Evolutionary conservation across 2,797 vertebrate genomes (phyloP).

Genomic region (Sebastes trivittatus): DNA sequence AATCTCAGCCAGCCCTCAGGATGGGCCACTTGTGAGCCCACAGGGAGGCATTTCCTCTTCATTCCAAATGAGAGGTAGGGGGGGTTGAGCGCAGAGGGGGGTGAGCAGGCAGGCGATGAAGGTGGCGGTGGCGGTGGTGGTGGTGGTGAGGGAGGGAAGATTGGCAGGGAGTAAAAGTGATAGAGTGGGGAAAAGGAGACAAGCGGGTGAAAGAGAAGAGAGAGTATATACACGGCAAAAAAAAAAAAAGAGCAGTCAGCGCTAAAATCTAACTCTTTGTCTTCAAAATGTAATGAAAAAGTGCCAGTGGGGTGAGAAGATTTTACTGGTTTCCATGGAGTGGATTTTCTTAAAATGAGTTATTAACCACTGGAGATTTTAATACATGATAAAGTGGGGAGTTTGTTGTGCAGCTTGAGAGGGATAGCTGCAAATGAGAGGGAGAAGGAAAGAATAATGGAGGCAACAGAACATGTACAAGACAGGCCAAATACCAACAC

Average conservation of each 20-base stretch:
- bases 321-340: conserved; percentile 35
- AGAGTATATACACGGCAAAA: conserved; percentile 12
- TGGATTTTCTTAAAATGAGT: conserved; percentile 36
- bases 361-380: conserved; percentile 14
- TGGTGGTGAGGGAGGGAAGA: conserved; percentile 22
- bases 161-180: conserved; percentile 64
- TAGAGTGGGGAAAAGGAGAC: conserved; percentile 47
- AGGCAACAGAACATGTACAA: not conserved
- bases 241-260: conserved; percentile 57
- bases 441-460: not conserved
- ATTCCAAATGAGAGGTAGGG: conserved; percentile 76
- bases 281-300: conserved; percentile 53
- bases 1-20: conserved; percentile 81
- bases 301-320: conserved; percentile 10
- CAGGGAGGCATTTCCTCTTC: conserved; percentile 76
- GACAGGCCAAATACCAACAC: not conserved
- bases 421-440: not conserved
- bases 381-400: not conserved
- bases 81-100: not conserved
- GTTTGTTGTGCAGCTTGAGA: not conserved
- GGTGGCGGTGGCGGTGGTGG: conserved; percentile 22
- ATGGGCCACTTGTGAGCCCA: conserved; percentile 79
- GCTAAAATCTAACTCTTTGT: conserved; percentile 41
- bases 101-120: conserved; percentile 19
- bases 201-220: conserved; percentile 36